phyloP scores from a whole-genome alignment of 1,140 invertebrate genomes.

The Drosophila pectinifera region DNA sequence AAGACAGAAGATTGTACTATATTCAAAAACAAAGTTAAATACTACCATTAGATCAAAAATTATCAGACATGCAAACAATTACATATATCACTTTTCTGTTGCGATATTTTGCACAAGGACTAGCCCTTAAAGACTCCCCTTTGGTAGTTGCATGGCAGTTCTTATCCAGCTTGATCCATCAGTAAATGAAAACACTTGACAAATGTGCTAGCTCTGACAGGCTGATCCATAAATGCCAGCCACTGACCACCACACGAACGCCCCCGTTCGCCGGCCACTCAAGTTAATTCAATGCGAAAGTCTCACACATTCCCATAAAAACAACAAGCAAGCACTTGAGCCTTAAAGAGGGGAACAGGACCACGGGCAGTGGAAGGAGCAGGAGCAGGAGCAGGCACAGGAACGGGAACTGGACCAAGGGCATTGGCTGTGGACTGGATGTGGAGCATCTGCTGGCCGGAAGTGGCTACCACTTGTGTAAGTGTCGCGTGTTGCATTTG shows the following conservation, averaged over 20 bases:
- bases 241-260: constrained; percentile 58
- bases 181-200: constrained; percentile 61
- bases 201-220: constrained; percentile 46
- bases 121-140: constrained; percentile 3
- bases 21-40: not conserved
- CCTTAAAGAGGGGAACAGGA: constrained; percentile 21
- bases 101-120: not conserved
- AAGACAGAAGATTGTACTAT: too few species aligned
- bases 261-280: constrained; percentile 46
- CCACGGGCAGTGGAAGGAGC: constrained; percentile 2
- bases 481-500: constrained; percentile 54
- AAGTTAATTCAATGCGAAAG: constrained; percentile 73
- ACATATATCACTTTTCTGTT: not conserved
- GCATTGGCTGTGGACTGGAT: constrained; percentile 19
- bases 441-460: constrained; percentile 51
- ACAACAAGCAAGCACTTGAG: constrained; percentile 42
- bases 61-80: not conserved
- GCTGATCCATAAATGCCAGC: constrained; percentile 72
- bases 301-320: constrained; percentile 51
- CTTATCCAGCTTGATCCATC: constrained; percentile 30
- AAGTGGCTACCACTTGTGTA: constrained; percentile 60
- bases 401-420: constrained; percentile 32
- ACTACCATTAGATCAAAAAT: not conserved
- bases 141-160: constrained; percentile 1
- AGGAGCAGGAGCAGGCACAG: constrained; percentile 1